Conservation (phyloP, 2,797 vertebrate species). For the Anas capensis region DNA sequence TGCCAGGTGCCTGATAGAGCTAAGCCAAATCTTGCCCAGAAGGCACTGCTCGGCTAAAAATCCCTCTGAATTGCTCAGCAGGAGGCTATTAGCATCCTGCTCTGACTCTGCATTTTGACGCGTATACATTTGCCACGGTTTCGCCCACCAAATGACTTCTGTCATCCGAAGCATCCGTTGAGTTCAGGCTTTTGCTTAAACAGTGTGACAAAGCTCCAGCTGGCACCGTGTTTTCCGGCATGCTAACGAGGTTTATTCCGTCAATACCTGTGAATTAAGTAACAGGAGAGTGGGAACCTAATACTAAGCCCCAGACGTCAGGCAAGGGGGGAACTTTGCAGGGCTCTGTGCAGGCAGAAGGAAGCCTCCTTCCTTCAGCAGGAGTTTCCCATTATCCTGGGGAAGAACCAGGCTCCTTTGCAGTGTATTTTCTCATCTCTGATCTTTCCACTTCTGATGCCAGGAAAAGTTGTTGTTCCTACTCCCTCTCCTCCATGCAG, state of each 20-base stretch:
- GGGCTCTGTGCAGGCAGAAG: background rate
- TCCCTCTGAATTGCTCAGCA: background rate
- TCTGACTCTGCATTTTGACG: slow-evolving; percentile 6
- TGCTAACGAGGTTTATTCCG: background rate
- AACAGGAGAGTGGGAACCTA: background rate
- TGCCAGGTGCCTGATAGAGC: background rate
- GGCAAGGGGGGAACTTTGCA: background rate
- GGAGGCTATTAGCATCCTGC: background rate
- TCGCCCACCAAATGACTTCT: background rate
- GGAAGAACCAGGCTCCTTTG: background rate
- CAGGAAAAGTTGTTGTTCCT: slow-evolving; percentile 26
- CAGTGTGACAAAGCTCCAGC: background rate
- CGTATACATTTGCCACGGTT: background rate
- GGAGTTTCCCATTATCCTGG: background rate
- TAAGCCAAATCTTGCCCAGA: background rate
- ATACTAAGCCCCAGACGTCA: background rate
- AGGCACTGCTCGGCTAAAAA: background rate
- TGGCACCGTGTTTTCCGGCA: background rate
- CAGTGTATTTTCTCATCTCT: background rate
- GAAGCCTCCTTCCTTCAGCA: background rate
- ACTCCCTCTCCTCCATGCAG: background rate
- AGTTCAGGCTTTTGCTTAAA: background rate
- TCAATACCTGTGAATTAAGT: background rate
- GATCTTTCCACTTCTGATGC: background rate
- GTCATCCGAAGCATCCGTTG: background rate